A percentile compares a stretch with the other conserved stretches of the same genome.
Conservation (phyloP, 2,797 vertebrate species). For the Enteromius paludinosus region DNA sequence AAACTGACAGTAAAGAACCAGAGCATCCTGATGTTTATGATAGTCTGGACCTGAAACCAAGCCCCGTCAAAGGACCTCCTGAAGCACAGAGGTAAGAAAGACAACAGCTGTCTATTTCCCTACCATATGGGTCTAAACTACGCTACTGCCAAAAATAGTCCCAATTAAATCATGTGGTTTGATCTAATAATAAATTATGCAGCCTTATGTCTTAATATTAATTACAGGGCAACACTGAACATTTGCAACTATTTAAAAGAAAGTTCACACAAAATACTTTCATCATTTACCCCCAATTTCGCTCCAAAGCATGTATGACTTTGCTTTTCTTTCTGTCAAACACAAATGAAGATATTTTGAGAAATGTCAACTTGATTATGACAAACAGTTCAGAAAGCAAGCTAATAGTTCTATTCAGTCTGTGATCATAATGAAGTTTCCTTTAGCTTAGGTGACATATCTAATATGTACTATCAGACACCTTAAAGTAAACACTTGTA, state of each 20-base stretch:
- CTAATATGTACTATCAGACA: not conserved
- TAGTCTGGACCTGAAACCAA: constrained; percentile 70
- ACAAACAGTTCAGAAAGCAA: not conserved
- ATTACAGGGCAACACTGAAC: not conserved
- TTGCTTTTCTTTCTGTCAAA: not conserved
- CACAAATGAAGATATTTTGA: not conserved
- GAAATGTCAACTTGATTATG: not conserved
- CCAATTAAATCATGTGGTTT: not conserved
- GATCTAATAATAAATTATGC: too few relatives aligned
- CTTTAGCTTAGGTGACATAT: not conserved
- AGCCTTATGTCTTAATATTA: not conserved
- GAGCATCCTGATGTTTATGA: constrained; percentile 65
- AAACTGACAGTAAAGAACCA: constrained; percentile 26
- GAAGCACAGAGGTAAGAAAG: constrained; percentile 2
- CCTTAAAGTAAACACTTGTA: not conserved
- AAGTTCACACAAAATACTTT: not conserved
- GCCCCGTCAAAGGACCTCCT: constrained; percentile 33
- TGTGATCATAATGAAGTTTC: not conserved
- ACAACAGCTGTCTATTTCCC: not conserved
- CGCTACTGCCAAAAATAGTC: not conserved
- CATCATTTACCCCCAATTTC: not conserved
- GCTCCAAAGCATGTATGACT: not conserved
- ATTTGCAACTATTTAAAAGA: not conserved
- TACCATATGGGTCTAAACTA: not conserved
- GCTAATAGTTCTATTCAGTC: not conserved